Evolutionary conservation across 1,140 invertebrate species (phyloP), one percentile per base, ranked within the genome.

Genomic region (Physella acuta): DNA sequence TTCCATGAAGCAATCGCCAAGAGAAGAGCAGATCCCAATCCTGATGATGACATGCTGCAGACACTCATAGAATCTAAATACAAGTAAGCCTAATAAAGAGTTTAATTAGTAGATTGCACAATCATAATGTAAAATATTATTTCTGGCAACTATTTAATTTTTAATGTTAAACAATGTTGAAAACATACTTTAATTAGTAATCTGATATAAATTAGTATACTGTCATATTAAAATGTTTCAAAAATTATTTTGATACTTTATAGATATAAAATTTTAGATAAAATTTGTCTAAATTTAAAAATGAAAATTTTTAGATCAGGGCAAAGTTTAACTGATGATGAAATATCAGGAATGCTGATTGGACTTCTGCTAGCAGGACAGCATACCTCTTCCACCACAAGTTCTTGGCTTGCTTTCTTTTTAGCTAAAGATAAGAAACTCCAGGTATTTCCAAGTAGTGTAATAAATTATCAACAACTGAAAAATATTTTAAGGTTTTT

Each of bases 361-460:
- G 80, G 81, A 51, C 60, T 82, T 26, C 61, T 82, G 70, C 28
- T 82, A 71, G 81, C 80, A 16, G 81, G 81, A 3, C 81, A 82
- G 68, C 81, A 82, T 37, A 82, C 81, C 5, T 82, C 81, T 2
- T 82, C 81, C 24, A 81, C 81, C 8, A 80, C 81, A 11, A 71
- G 70, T 52, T 70, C 81, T 4, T 82, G 81, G 81, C 61, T 82
- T 31, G 70, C 68, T 17, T 78, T 82, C 52, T 81, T 76, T 70
- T 55, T 82, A 1, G 78, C 81, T 30, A 72, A 77, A 61, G 65
- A 82, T 61, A 70, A 79, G 53, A 70, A 76, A 20, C 63, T 76
- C 14, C 75, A 78, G 72, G 71, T 80, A 31, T 55, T n/a, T n/a
- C n/a, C n/a, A n/a, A n/a, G n/a, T n/a, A 49, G 44, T 49, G 11